A percentile compares a stretch with the other conserved stretches of the same genome.
Evolutionary conservation across 2,797 vertebrate genomes (phyloP).

Genomic region (Pseudomugil tenellus): DNA sequence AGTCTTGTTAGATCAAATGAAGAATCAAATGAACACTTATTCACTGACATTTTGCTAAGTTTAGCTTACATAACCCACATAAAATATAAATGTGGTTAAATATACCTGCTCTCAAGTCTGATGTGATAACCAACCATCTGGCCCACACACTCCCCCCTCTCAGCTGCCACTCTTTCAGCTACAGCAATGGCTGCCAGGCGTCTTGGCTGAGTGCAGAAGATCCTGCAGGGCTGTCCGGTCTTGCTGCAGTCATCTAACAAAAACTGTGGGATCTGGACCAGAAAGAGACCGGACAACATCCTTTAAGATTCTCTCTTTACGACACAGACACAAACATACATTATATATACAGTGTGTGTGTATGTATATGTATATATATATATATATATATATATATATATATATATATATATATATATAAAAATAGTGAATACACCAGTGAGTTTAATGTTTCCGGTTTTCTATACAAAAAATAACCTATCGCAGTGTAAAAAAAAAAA

Average conservation of each 20-base stretch:
- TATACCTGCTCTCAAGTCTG: slow-evolving; percentile 93
- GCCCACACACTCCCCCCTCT: slow-evolving; percentile 91
- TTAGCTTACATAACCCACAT: background rate
- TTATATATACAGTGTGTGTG: too few species aligned
- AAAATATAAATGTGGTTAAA: background rate
- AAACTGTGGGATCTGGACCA: slow-evolving; percentile 93
- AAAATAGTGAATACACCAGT: too few species aligned
- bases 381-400: too few species aligned
- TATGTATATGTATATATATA: too few species aligned
- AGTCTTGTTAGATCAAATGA: too few species aligned
- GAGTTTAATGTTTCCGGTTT: too few species aligned
- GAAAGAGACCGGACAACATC: background rate
- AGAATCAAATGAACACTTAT: too few species aligned
- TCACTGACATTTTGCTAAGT: too few species aligned
- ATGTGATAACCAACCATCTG: slow-evolving; percentile 96
- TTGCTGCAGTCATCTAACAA: slow-evolving; percentile 90
- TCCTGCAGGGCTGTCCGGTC: slow-evolving; percentile 87
- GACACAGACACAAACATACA: background rate
- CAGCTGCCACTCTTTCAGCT: slow-evolving; percentile 94
- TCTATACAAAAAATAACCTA: too few species aligned
- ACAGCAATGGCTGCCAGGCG: slow-evolving; percentile 91
- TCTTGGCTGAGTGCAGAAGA: slow-evolving; percentile 95
- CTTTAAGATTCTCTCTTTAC: background rate
- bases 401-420: too few species aligned
- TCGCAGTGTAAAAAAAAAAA: too few species aligned